These are phyloP conservation scores for Hozukius guyotensis DNA, from an alignment of 2,797 vertebrate genomes.

Conservation along the genomic window DNA sequence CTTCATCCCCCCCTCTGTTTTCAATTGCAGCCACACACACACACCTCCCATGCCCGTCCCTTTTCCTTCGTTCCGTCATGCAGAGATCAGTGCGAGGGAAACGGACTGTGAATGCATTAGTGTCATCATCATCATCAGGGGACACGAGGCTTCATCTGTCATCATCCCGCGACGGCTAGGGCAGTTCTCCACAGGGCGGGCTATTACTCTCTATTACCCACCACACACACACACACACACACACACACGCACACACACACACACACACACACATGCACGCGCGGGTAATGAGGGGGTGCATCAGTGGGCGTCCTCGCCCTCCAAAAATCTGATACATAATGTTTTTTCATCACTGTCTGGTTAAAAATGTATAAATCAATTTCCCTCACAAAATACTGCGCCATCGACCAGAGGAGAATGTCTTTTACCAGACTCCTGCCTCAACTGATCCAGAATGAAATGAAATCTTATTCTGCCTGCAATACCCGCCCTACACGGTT, in stretches of 20 bases:
- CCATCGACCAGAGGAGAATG: conserved; percentile 38
- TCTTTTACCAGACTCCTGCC: conserved; percentile 15
- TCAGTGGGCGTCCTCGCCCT: conserved; percentile 34
- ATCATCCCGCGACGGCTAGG: conserved; percentile 67
- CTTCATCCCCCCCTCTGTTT: conserved; percentile 9
- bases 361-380: conserved; percentile 77
- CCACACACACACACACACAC: conserved; percentile 5
- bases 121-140: conserved; percentile 73
- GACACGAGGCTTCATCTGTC: conserved; percentile 69
- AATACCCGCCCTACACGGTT: conserved; percentile 24
- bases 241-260: conserved; percentile 18
- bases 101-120: conserved; percentile 75
- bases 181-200: conserved; percentile 58
- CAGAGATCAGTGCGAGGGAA: conserved; percentile 65
- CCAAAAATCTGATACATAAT: conserved; percentile 57
- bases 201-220: conserved; percentile 73
- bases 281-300: conserved; percentile 46
- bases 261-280: background rate
- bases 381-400: conserved; percentile 55
- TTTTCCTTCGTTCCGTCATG: conserved; percentile 43
- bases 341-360: conserved; percentile 67
- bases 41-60: background rate
- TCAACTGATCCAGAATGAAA: conserved; percentile 55
- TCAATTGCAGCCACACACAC: background rate
- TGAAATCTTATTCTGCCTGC: conserved; percentile 49